Evolutionary conservation across 2,797 vertebrate genomes (phyloP).

Genomic region (Mionectes olivaceus): DNA sequence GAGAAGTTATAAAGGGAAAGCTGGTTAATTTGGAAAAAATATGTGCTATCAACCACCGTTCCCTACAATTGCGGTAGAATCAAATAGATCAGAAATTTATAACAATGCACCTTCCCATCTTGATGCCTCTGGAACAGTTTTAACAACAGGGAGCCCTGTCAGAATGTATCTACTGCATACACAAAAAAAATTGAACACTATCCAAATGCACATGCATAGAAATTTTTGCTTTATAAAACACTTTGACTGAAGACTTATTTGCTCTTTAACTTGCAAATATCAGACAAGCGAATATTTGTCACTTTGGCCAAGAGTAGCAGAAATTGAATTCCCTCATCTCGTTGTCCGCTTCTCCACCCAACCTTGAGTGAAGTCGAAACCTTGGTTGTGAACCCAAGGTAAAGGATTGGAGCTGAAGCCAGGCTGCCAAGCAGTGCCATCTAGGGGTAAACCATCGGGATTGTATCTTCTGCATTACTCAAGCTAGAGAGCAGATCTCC

Average conservation of each 20-base stretch:
- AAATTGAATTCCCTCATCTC: background rate
- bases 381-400: background rate
- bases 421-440: constrained; percentile 57
- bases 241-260: background rate
- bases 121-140: background rate
- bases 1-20: background rate
- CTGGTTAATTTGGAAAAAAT: background rate
- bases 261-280: background rate
- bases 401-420: background rate
- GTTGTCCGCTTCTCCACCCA: background rate
- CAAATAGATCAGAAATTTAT: background rate
- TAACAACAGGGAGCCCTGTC: background rate
- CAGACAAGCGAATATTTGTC: background rate
- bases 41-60: background rate
- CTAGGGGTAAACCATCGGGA: constrained; percentile 34
- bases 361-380: background rate
- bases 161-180: background rate
- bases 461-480: background rate
- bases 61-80: background rate
- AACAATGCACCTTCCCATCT: background rate
- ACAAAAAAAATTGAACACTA: background rate
- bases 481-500: fast-evolving
- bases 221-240: background rate
- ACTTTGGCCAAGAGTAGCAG: background rate
- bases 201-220: background rate